phyloP scores from a whole-genome alignment of 2,797 vertebrate species.

The Alauda arvensis region DNA sequence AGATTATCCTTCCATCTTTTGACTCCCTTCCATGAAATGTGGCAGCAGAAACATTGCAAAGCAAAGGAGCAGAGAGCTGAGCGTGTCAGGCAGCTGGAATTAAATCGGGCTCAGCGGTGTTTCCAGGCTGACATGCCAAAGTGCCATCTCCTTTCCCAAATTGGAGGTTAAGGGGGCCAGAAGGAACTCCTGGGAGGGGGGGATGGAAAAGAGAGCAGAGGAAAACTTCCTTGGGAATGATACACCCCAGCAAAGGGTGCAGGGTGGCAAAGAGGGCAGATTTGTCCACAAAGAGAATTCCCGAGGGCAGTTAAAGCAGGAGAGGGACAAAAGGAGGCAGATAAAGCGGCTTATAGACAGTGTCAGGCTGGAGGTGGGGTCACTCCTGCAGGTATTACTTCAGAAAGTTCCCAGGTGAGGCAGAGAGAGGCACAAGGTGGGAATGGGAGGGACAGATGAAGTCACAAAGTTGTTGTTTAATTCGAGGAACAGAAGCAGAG shows the following conservation, averaged over 20 bases:
- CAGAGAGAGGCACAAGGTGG: neutral
- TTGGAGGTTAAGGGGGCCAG: neutral
- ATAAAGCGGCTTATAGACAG: no score
- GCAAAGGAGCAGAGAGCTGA: constrained; percentile 6
- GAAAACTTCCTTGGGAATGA: neutral
- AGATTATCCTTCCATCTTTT: constrained; percentile 28
- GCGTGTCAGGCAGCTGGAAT: neutral
- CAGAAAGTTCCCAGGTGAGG: no score
- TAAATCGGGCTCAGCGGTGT: neutral
- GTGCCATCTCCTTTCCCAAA: neutral
- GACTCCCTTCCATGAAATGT: constrained; percentile 37
- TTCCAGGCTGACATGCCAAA: constrained; percentile 16
- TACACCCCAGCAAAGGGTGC: neutral
- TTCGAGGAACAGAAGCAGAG: neutral
- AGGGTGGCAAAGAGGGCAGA: neutral
- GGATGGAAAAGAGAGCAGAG: neutral
- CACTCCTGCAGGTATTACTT: no score
- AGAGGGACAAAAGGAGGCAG: neutral
- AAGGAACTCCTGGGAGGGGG: neutral
- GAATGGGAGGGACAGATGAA: neutral
- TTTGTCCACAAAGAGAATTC: neutral
- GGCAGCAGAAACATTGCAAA: constrained; percentile 24
- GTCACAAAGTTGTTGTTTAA: neutral
- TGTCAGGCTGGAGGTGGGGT: no score
- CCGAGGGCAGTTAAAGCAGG: neutral